Evolutionary conservation across 2,888 invertebrate species (phyloP).

Genomic region (Anticlea derivata): DNA sequence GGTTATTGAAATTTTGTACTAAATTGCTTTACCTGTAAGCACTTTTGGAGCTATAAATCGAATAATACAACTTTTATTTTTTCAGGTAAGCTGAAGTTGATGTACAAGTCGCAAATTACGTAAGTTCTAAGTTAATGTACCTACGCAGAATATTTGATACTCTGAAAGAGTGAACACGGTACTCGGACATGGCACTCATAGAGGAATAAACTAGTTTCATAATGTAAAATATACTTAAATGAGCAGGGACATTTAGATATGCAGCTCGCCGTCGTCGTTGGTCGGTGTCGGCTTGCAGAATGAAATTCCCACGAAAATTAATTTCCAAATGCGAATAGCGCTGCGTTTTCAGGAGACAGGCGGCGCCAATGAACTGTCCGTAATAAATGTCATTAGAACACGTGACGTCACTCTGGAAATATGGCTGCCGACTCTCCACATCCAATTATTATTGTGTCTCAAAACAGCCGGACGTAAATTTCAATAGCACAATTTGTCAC

Average conservation of each 20-base stretch:
- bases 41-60: constrained; percentile 20
- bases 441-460: constrained; percentile 77
- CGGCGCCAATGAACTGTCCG: constrained; percentile 72
- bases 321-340: constrained; percentile 64
- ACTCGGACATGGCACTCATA: constrained; percentile 18
- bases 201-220: constrained; percentile 10
- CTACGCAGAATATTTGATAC: constrained; percentile 13
- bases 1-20: constrained; percentile 27
- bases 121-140: constrained; percentile 16
- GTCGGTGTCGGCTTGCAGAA: constrained; percentile 40
- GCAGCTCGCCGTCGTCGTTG: constrained; percentile 30
- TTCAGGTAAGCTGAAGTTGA: constrained; percentile 43
- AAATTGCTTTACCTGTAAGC: constrained; percentile 24
- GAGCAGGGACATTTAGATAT: constrained; percentile 25
- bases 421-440: constrained; percentile 66
- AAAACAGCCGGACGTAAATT: constrained; percentile 78
- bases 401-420: constrained; percentile 69
- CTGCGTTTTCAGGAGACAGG: constrained; percentile 58
- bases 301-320: constrained; percentile 65
- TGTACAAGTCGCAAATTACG: constrained; percentile 8
- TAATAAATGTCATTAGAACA: constrained; percentile 77
- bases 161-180: too few relatives aligned
- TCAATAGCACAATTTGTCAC: constrained; percentile 78
- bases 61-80: constrained; percentile 33
- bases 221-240: constrained; percentile 34